A percentile compares a stretch with the other conserved stretches of the same genome.
phyloP scores from a whole-genome alignment of 2,888 invertebrate genomes.

The Schizaphis graminum region DNA sequence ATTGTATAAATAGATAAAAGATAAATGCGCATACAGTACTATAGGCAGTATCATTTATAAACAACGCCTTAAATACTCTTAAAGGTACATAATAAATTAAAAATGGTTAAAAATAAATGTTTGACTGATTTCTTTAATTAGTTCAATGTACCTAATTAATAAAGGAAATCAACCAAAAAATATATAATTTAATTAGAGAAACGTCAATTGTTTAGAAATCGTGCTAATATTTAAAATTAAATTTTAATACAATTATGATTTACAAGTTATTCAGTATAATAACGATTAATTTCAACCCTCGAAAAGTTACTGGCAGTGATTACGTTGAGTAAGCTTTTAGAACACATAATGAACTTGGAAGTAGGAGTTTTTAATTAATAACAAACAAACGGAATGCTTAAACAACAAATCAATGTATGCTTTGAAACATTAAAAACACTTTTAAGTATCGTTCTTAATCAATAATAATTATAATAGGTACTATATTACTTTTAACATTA shows the following conservation, averaged over 20 bases:
- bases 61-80: not conserved
- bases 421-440: not conserved
- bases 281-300: constrained; percentile 35
- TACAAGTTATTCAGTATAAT: not conserved
- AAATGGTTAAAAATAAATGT: not conserved
- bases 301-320: constrained; percentile 24
- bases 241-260: not conserved
- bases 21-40: not conserved
- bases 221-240: not conserved
- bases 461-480: constrained; percentile 21
- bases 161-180: not conserved
- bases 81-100: not conserved
- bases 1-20: not conserved
- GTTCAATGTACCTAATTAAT: not conserved
- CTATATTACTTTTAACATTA: not conserved
- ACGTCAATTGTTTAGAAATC: not conserved
- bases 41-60: not conserved
- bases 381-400: constrained; percentile 24
- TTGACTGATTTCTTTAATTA: not conserved
- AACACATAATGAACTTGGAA: not conserved
- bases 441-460: not conserved
- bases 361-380: constrained; percentile 48
- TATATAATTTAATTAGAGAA: not conserved
- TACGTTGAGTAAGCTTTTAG: constrained; percentile 26
- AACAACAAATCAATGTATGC: constrained; percentile 10